phyloP scores from a whole-genome alignment of 2,797 vertebrate genomes.

The Champsocephalus gunnari region DNA sequence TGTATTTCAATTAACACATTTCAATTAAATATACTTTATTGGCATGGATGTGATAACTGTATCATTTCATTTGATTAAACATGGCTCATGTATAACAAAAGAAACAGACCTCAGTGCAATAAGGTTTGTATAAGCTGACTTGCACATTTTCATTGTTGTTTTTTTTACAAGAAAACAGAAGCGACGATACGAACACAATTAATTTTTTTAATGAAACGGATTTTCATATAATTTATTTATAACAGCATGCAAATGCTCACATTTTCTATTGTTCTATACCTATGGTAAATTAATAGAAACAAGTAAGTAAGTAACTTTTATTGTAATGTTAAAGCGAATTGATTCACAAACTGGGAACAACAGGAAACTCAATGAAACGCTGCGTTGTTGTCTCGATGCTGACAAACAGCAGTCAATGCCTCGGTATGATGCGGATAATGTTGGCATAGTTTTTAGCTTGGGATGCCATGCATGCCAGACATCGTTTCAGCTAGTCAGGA shows the following conservation, averaged over 20 bases:
- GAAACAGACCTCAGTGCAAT: no score
- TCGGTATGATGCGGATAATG: constrained; percentile 26
- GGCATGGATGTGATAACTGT: no score
- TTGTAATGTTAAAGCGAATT: not conserved
- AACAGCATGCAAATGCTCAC: not conserved
- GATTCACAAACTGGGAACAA: not conserved
- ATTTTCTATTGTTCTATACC: no score
- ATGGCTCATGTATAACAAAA: no score
- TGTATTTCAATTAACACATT: not conserved
- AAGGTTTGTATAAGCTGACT: no score
- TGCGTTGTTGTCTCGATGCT: not conserved
- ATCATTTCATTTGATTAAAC: no score
- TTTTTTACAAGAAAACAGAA: not conserved
- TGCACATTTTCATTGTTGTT: no score
- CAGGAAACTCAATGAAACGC: not conserved
- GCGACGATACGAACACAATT: not conserved
- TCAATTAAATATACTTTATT: no score
- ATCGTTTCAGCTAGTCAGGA: constrained; percentile 22
- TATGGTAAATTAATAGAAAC: no score
- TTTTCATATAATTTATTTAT: not conserved
- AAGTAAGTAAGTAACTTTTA: not conserved
- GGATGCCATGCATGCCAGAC: constrained; percentile 74
- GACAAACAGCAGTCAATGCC: constrained; percentile 25
- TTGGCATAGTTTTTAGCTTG: constrained; percentile 72
- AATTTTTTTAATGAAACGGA: not conserved